A percentile compares a stretch with the other conserved stretches of the same genome.
Conservation (phyloP, 2,888 invertebrate species). For the Keiferia lycopersicella region DNA sequence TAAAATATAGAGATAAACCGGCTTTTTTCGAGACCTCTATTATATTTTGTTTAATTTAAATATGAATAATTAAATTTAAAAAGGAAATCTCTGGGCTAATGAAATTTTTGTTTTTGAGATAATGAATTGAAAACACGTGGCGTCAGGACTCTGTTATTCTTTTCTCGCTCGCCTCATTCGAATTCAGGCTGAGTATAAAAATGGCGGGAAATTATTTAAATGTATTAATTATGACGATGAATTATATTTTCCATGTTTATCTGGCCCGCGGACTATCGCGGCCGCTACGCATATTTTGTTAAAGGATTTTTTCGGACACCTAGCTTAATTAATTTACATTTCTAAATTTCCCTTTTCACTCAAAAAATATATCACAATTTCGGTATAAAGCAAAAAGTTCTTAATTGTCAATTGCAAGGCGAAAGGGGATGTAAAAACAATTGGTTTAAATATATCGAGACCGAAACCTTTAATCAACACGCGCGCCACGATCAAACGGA, state of each 20-base stretch:
- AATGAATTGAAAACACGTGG: constrained; percentile 80
- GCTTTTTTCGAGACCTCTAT: constrained; percentile 75
- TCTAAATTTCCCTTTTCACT: not conserved
- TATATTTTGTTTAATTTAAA: constrained; percentile 82
- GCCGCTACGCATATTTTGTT: constrained; percentile 46
- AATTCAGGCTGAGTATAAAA: constrained; percentile 69
- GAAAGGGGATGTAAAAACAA: constrained; percentile 15
- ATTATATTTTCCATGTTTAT: constrained; percentile 67
- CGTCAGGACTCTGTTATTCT: constrained; percentile 70
- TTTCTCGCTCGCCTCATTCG: constrained; percentile 69
- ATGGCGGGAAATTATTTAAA: constrained; percentile 58
- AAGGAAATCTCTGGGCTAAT: constrained; percentile 79
- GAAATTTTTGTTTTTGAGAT: constrained; percentile 81
- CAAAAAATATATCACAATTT: constrained; percentile 1
- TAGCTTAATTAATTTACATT: constrained; percentile 40
- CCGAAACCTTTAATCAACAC: constrained; percentile 69
- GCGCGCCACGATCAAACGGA: constrained; percentile 66
- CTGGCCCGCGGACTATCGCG: constrained; percentile 53
- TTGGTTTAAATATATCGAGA: constrained; percentile 36
- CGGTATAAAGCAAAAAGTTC: not conserved
- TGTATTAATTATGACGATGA: constrained; percentile 72
- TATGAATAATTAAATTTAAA: constrained; percentile 81
- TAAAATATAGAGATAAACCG: constrained; percentile 81
- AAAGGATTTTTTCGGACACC: constrained; percentile 45
- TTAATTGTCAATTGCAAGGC: constrained; percentile 23